A percentile compares a stretch with the other conserved stretches of the same genome.
These are phyloP conservation scores for Chaetoderma sp. DNA, from an alignment of 2,888 invertebrate genomes.

Conservation along the genomic window DNA sequence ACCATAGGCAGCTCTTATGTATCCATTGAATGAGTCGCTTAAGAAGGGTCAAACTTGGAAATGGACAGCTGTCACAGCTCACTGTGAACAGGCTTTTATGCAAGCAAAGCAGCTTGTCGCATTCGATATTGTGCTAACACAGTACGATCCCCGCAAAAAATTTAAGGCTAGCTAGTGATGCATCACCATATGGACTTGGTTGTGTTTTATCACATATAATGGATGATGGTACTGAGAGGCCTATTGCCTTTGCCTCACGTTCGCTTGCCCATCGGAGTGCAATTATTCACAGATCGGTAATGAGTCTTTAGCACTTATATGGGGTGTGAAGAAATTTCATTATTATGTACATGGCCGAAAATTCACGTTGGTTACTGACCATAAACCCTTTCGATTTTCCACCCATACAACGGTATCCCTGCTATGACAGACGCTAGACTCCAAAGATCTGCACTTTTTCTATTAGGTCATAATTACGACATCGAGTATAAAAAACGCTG, in stretches of 20 bases:
- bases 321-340: constrained; percentile 12
- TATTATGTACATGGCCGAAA: constrained; percentile 53
- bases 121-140: constrained; percentile 9
- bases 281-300: constrained; percentile 65
- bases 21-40: constrained; percentile 7
- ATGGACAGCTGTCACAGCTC: neutral
- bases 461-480: neutral
- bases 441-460: constrained; percentile 3
- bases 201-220: constrained; percentile 14
- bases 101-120: neutral
- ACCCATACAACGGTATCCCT: constrained; percentile 2
- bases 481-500: neutral
- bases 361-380: constrained; percentile 40
- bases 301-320: constrained; percentile 56
- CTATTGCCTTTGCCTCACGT: constrained; percentile 31
- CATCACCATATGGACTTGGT: constrained; percentile 18
- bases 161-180: constrained; percentile 11
- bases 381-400: constrained; percentile 12
- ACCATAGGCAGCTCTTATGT: constrained; percentile 1
- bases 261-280: constrained; percentile 26
- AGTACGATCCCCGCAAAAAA: constrained; percentile 6
- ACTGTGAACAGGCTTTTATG: constrained; percentile 11
- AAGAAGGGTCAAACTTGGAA: neutral
- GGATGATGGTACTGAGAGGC: constrained; percentile 5
- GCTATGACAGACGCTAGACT: constrained; percentile 1